Percentiles rank a stretch among this genome's conserved stretches.
These are phyloP conservation scores for Anhinga rufa DNA, from an alignment of 2,113 vertebrate species.

Conservation along the genomic window DNA sequence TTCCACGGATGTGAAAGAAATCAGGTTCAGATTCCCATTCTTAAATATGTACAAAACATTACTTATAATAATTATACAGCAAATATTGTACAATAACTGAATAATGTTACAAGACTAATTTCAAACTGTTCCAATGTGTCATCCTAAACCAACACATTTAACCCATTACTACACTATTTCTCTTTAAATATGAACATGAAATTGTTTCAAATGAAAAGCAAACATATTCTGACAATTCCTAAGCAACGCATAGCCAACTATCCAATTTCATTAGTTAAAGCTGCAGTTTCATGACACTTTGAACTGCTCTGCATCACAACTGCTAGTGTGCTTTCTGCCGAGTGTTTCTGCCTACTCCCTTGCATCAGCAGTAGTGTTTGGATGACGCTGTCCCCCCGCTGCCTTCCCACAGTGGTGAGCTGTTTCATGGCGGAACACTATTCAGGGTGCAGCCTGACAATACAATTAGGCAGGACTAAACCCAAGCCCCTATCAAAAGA, in stretches of 20 bases:
- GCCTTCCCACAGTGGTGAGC: not conserved
- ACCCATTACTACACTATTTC: not conserved
- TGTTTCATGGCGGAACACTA: not conserved
- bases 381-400: not conserved
- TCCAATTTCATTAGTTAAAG: not conserved
- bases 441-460: not conserved
- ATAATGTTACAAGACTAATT: not conserved
- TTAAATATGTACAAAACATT: not conserved
- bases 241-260: not conserved
- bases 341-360: not conserved
- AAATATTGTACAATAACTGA: not conserved
- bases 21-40: not conserved
- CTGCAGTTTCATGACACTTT: not conserved
- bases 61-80: not conserved
- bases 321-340: not conserved
- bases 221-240: not conserved
- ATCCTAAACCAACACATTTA: not conserved
- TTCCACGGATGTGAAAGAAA: not conserved
- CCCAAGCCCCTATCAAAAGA: not conserved
- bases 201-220: not conserved
- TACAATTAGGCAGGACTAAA: not conserved
- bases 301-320: not conserved
- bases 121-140: not conserved
- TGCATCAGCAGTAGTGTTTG: not conserved
- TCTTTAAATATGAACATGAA: not conserved